Evolutionary conservation across 2,888 invertebrate genomes (phyloP).

Genomic region (Laspeyria flexula): DNA sequence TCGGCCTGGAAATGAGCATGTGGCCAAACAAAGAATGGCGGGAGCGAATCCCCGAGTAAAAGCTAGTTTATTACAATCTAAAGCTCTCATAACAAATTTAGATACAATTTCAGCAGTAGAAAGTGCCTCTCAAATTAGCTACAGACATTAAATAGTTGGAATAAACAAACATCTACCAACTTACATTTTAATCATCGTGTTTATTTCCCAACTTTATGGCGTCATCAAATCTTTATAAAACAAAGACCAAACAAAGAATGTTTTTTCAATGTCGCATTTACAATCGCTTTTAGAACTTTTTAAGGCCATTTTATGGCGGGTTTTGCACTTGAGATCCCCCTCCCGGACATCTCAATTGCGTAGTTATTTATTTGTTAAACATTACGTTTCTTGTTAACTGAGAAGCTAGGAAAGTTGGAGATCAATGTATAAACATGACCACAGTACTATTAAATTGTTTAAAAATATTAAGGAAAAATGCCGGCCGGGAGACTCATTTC

Average conservation of each 20-base stretch:
- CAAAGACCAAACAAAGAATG: constrained; percentile 10
- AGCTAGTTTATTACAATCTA: neutral
- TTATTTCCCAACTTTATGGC: constrained; percentile 23
- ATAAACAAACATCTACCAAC: neutral
- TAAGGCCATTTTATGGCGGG: constrained; percentile 22
- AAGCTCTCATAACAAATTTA: neutral
- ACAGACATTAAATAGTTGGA: neutral
- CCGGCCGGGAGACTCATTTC: too few relatives aligned
- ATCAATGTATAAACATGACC: neutral
- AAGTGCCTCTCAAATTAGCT: neutral
- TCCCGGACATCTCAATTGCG: neutral
- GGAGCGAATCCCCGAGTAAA: too few relatives aligned
- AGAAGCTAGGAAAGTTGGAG: neutral
- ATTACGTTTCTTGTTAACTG: neutral
- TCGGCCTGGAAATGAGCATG: too few relatives aligned
- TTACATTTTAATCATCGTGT: constrained; percentile 16
- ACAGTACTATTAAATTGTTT: too few relatives aligned
- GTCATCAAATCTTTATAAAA: constrained; percentile 15
- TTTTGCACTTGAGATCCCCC: constrained; percentile 8
- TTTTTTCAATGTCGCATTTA: constrained; percentile 26
- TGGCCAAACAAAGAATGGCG: too few relatives aligned
- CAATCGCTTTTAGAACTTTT: constrained; percentile 30
- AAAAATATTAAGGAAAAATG: too few relatives aligned
- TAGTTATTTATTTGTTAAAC: neutral
- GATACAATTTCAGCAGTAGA: too few relatives aligned